These are phyloP conservation scores for Agrenia bidenticulata DNA, from an alignment of 2,888 invertebrate genomes.

Conservation along the genomic window DNA sequence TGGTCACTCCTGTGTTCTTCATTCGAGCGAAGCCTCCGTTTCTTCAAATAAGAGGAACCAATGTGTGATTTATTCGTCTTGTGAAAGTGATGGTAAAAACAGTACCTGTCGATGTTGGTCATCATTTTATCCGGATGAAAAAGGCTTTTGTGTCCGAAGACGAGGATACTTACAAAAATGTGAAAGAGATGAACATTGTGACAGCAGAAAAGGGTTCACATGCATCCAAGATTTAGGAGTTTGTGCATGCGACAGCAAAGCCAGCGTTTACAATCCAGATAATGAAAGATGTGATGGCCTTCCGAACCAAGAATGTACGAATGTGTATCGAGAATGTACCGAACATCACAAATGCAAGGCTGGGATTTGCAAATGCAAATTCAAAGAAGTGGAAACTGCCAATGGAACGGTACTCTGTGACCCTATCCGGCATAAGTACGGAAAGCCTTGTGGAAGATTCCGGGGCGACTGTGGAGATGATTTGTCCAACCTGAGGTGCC, in stretches of 20 bases:
- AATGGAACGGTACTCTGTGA: slow-evolving; percentile 38
- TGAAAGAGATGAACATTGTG: slow-evolving; percentile 31
- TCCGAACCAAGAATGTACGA: slow-evolving; percentile 34
- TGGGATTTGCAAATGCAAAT: slow-evolving; percentile 38
- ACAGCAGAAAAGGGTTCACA: slow-evolving; percentile 31
- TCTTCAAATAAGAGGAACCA: slow-evolving; percentile 25
- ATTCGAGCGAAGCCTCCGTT: slow-evolving; percentile 30
- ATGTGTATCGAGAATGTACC: slow-evolving; percentile 39
- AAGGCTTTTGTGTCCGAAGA: slow-evolving; percentile 29
- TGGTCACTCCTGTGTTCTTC: slow-evolving; percentile 33
- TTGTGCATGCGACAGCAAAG: slow-evolving; percentile 30
- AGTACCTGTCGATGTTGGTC: slow-evolving; percentile 36
- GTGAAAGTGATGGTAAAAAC: slow-evolving; percentile 31
- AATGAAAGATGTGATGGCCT: slow-evolving; percentile 40
- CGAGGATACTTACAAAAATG: slow-evolving; percentile 35
- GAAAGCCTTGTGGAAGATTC: slow-evolving; percentile 35
- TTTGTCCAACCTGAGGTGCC: slow-evolving; percentile 21
- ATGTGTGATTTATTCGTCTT: slow-evolving; percentile 33
- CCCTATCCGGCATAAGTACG: slow-evolving; percentile 34
- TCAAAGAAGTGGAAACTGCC: slow-evolving; percentile 28
- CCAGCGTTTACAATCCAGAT: slow-evolving; percentile 29
- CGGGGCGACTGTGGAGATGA: slow-evolving; percentile 37
- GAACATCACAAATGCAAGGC: slow-evolving; percentile 41
- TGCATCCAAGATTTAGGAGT: slow-evolving; percentile 32
- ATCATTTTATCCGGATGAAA: slow-evolving; percentile 35